Evolutionary conservation across 2,113 vertebrate species (phyloP), one percentile per base, ranked within the genome.

Genomic region (Sebastes schlegelii): DNA sequence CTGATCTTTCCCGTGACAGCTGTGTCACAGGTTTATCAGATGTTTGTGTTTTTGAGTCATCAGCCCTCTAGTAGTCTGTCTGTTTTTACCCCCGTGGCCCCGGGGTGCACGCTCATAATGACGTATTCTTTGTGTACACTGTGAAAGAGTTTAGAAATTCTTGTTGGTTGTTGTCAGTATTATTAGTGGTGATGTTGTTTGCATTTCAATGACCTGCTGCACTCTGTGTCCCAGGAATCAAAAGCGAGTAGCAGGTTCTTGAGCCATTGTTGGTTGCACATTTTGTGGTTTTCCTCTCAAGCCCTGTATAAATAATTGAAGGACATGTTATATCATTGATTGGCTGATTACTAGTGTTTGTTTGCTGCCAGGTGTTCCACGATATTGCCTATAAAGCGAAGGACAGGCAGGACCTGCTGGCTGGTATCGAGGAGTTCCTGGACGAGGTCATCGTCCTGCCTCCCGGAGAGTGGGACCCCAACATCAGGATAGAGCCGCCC

Each of bases 331-430:
- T 54, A 17, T 54, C 19, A 5, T 65, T 69, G 4, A 21, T 79
- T 16, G 14, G 21, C 63, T 45, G 49, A 70, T 66, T 55, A 23
- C 4, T 71, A 42, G 4, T 86, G 68, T 78, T 21, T 83, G 55
- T 74, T 64, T 72, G 8, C 45, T 1, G 23, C 3, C 79, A 99
- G 98, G 97, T 99, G 0, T 99, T 99, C 93, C 98, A 99, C n/a
- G 98, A 99, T 83, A 98, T 99, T 52, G 98, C 98, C 81, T 99
- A 99, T 88, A 99, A 99, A 94, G 98, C 98, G 13, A 99, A 98
- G 93, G 95, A 97, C 85, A 95, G 97, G 58, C 95, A 96, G 79
- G 98, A 99, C 92, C 95, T 99, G 86, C 95, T 99, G 1, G 98
- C 98, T 42, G 98, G 98, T 61, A 99, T 99, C 0, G 98, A 99